Base-by-base conservation (phyloP, 2,113 vertebrate species). In the Cathartes aura region DNA sequence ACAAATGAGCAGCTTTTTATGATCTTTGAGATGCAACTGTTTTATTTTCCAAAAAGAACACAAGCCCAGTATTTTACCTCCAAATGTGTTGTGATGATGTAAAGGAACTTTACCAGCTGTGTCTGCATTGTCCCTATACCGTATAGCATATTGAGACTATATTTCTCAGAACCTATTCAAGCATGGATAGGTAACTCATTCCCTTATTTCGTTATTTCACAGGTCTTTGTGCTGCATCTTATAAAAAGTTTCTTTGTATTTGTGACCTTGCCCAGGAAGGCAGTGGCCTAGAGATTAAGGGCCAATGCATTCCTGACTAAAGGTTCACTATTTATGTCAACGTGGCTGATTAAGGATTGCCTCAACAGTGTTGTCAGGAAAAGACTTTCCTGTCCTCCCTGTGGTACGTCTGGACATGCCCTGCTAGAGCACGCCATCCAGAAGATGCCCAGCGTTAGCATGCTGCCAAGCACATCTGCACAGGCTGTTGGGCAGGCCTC, bases 391-490 rank as follows among this genome's bases (percentile, higher is more conserved):
- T 62, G 36, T 40, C 32, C 22, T 75, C 30, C n/a, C 22, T 80
- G 38, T 40, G 14, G 15, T 6, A 4, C 0, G 0, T 47, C 76
- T 64, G 68, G 67, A 38, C 72, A 13, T 68, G 68, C 40, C 48
- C n/a, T 55, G 24, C 74, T 42, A 18, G 70, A 62, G 29, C n/a
- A 21, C 45, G 2, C 5, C 12, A 14, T 2, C 7, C 40, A 29
- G 56, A 70, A 36, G 27, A 11, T 14, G 32, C n/a, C 47, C n/a
- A 15, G 38, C 3, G 0, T 34, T 14, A 63, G 32, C 59, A 42
- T 0, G 0, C 38, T 45, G 20, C 53, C 2, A 0, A 62, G 34
- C 23, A 26, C 38, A 27, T 13, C 43, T 45, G 14, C 79, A 34
- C 15, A 36, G 50, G 23, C 9, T 84, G 0, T 5, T 53, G 62